Conservation (phyloP, 2,113 vertebrate species). For the Hyla sarda region DNA sequence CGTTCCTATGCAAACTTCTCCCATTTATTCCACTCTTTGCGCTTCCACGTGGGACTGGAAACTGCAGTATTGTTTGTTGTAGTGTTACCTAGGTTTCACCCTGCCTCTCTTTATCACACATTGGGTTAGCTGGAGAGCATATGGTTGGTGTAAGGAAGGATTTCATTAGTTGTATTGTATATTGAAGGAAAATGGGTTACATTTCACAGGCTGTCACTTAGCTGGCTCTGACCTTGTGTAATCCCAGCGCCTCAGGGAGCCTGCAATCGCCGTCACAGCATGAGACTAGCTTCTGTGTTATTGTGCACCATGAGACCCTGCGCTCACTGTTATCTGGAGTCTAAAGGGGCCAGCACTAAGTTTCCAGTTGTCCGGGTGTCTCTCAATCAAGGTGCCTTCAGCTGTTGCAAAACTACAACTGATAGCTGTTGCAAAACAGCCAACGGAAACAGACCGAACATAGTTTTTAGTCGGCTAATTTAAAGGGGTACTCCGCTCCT, state of each 20-base stretch:
- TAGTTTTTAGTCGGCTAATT: no score
- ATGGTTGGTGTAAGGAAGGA: background rate
- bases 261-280: constrained; percentile 15
- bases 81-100: constrained; percentile 14
- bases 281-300: background rate
- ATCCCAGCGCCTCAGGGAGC: constrained; percentile 16
- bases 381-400: no score
- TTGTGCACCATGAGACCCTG: background rate
- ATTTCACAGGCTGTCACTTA: background rate
- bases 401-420: no score
- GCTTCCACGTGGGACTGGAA: background rate
- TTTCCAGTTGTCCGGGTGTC: background rate
- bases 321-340: background rate
- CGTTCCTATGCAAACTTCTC: constrained; percentile 40
- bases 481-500: no score
- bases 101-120: background rate
- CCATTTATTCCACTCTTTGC: constrained; percentile 5
- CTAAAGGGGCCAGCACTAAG: background rate
- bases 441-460: no score
- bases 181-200: constrained; percentile 36
- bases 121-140: background rate
- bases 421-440: no score
- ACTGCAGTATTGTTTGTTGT: constrained; percentile 8
- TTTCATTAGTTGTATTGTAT: constrained; percentile 26
- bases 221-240: constrained; percentile 47